Percentiles rank a stretch among this genome's conserved stretches.
Evolutionary conservation across 2,888 invertebrate species (phyloP).

Genomic region (Atrina japonica): DNA sequence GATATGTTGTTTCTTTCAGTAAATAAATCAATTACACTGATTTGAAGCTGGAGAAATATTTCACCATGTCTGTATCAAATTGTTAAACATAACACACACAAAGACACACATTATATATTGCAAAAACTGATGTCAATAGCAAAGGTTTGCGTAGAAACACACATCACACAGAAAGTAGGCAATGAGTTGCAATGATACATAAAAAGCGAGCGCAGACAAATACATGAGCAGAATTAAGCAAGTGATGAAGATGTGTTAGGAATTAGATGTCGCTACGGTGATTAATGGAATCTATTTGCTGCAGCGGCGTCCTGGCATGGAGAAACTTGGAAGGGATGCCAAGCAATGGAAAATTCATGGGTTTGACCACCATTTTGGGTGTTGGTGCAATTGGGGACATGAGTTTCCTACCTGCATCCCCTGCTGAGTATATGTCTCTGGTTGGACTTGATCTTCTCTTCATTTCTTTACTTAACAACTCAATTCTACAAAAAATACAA

Average conservation of each 20-base stretch:
- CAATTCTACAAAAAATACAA: slow-evolving; percentile 55
- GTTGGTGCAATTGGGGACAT: slow-evolving; percentile 28
- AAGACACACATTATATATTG: too few relatives aligned
- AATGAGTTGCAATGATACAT: too few relatives aligned
- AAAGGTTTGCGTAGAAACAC: too few relatives aligned
- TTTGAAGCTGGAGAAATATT: too few relatives aligned
- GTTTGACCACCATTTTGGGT: slow-evolving; percentile 24
- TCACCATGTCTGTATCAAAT: too few relatives aligned
- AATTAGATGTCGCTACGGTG: slow-evolving; percentile 1
- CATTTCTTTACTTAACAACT: slow-evolving; percentile 59
- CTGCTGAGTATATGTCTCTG: slow-evolving; percentile 42
- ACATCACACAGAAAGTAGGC: too few relatives aligned
- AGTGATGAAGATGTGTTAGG: not conserved
- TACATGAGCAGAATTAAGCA: too few relatives aligned
- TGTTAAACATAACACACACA: too few relatives aligned
- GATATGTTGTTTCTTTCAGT: too few relatives aligned
- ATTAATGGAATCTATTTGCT: slow-evolving; percentile 22
- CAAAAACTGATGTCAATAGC: too few relatives aligned
- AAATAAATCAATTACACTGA: too few relatives aligned
- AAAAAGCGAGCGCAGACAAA: too few relatives aligned
- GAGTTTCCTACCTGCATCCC: slow-evolving; percentile 46
- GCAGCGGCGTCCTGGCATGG: slow-evolving; percentile 18
- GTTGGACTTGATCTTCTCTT: slow-evolving; percentile 55
- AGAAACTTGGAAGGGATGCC: slow-evolving; percentile 27
- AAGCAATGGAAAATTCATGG: slow-evolving; percentile 29